Evolutionary conservation across 2,113 vertebrate genomes (phyloP).

Genomic region (Tupaia chinensis): DNA sequence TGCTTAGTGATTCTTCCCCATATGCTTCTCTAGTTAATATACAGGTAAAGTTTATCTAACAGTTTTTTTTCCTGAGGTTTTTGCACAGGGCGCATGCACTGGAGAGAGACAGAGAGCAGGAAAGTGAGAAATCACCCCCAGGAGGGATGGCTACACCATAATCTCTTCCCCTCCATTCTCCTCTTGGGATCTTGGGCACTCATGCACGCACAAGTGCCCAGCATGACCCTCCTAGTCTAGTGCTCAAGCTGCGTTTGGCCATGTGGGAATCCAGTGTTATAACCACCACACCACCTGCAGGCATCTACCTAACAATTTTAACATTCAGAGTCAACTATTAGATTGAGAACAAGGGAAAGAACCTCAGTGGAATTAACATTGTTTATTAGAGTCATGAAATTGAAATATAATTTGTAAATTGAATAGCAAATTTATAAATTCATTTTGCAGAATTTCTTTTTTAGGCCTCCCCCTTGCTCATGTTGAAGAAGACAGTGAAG

Average conservation of each 20-base stretch:
- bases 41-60: slow-evolving; percentile 12
- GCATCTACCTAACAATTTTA: background rate
- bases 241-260: too few species aligned
- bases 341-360: slow-evolving; percentile 1
- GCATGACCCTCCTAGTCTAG: too few species aligned
- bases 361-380: background rate
- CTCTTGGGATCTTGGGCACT: too few species aligned
- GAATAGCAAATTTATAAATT: slow-evolving; percentile 37
- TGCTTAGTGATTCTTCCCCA: slow-evolving; percentile 12
- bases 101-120: too few species aligned
- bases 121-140: too few species aligned
- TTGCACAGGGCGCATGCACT: too few species aligned
- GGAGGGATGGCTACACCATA: too few species aligned
- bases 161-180: too few species aligned
- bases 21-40: background rate
- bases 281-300: too few species aligned
- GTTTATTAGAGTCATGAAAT: slow-evolving; percentile 26
- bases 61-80: background rate
- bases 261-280: too few species aligned
- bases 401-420: slow-evolving; percentile 4
- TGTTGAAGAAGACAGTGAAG: slow-evolving; percentile 90
- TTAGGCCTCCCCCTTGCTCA: slow-evolving; percentile 87
- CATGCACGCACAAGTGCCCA: too few species aligned
- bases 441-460: slow-evolving; percentile 64
- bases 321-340: slow-evolving; percentile 30